Evolutionary conservation across 2,113 vertebrate genomes (phyloP).

Genomic region (Phalacrocorax pelagicus): DNA sequence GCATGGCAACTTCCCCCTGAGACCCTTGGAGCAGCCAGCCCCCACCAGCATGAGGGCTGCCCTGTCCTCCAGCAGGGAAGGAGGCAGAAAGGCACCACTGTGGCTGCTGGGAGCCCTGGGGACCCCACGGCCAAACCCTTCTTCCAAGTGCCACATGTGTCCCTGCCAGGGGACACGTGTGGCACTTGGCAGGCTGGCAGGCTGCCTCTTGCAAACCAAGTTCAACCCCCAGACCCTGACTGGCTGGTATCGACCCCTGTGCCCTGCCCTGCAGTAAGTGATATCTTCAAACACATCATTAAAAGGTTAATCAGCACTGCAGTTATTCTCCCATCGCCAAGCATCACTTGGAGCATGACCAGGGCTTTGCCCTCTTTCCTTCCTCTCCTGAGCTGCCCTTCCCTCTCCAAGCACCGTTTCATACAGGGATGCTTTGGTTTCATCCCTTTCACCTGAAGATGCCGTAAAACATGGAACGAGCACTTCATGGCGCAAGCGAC

Average conservation of each 20-base stretch:
- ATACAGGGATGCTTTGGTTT: not conserved
- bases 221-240: not conserved
- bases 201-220: not conserved
- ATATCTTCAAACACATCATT: not conserved
- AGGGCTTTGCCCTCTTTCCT: not conserved
- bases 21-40: not conserved
- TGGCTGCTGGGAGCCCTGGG: not conserved
- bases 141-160: fast-evolving
- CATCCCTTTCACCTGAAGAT: not conserved
- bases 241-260: fast-evolving
- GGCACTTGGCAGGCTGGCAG: not conserved
- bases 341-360: not conserved
- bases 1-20: not conserved
- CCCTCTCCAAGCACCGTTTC: not conserved
- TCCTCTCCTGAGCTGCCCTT: not conserved
- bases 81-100: fast-evolving
- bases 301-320: not conserved
- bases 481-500: fast-evolving
- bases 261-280: not conserved
- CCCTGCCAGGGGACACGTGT: not conserved
- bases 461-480: not conserved
- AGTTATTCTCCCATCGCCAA: not conserved
- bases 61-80: not conserved
- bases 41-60: fast-evolving
- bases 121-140: not conserved